A percentile compares a stretch with the other conserved stretches of the same genome.
Evolutionary conservation across 2,113 vertebrate species (phyloP).

Genomic region (Marcusenius ussheri): DNA sequence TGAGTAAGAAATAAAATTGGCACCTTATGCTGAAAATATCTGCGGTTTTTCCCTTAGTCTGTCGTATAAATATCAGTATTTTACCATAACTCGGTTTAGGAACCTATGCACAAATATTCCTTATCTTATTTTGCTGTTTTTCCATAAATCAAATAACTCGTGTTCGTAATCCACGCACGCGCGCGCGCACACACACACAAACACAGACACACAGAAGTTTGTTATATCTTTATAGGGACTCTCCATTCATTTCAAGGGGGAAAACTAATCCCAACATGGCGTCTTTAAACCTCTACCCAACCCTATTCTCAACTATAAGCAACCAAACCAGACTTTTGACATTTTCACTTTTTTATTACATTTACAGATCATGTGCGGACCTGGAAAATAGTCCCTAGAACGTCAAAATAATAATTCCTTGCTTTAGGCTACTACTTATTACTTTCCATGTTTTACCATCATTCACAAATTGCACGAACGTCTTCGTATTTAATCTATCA

Average conservation of each 20-base stretch:
- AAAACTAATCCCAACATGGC: too few species aligned
- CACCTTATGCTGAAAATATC: not conserved
- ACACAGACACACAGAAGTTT: too few species aligned
- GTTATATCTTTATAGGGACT: too few species aligned
- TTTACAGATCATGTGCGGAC: too few species aligned
- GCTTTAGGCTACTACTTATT: not conserved
- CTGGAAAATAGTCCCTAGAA: too few species aligned
- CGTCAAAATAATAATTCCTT: not conserved
- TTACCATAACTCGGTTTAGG: constrained; percentile 42
- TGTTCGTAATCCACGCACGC: not conserved
- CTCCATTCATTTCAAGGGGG: too few species aligned
- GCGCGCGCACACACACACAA: too few species aligned
- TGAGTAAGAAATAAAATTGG: not conserved
- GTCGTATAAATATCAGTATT: constrained; percentile 28
- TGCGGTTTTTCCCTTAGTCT: not conserved
- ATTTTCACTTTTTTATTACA: too few species aligned
- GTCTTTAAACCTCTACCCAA: too few species aligned
- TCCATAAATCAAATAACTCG: constrained; percentile 9
- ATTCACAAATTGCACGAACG: not conserved
- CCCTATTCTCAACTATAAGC: too few species aligned
- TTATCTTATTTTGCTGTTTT: constrained; percentile 38
- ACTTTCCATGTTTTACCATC: not conserved
- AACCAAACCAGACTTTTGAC: too few species aligned
- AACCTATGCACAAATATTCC: constrained; percentile 26
- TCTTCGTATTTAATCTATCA: not conserved